phyloP scores from a whole-genome alignment of 2,113 vertebrate species.

The Henicopernis longicauda region DNA sequence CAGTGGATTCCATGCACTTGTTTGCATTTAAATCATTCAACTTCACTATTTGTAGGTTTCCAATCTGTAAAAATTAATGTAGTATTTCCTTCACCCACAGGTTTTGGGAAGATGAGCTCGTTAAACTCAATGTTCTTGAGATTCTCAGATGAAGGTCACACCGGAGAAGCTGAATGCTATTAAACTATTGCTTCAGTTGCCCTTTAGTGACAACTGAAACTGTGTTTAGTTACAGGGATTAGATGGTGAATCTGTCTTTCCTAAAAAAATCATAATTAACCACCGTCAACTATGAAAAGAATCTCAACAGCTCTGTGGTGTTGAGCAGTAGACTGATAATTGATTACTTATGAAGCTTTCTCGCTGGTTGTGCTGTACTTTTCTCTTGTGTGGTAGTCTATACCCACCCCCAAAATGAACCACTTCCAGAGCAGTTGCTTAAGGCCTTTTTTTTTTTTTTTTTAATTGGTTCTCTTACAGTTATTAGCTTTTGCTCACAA shows the following conservation, averaged over 20 bases:
- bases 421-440: background rate
- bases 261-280: background rate
- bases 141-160: background rate
- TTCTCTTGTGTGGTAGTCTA: background rate
- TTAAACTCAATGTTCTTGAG: background rate
- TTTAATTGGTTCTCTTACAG: background rate
- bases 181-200: background rate
- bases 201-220: background rate
- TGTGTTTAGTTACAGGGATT: background rate
- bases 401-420: background rate
- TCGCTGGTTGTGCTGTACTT: background rate
- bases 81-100: background rate
- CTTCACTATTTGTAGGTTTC: background rate
- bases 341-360: background rate
- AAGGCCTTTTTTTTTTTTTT: background rate
- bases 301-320: background rate
- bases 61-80: background rate
- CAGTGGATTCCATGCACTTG: background rate
- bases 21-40: background rate
- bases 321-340: background rate
- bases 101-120: background rate
- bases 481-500: background rate
- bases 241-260: background rate
- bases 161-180: background rate
- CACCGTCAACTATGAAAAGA: background rate